Conservation (phyloP, 2,888 invertebrate genomes). For the Eristalinus sepulchralis region DNA sequence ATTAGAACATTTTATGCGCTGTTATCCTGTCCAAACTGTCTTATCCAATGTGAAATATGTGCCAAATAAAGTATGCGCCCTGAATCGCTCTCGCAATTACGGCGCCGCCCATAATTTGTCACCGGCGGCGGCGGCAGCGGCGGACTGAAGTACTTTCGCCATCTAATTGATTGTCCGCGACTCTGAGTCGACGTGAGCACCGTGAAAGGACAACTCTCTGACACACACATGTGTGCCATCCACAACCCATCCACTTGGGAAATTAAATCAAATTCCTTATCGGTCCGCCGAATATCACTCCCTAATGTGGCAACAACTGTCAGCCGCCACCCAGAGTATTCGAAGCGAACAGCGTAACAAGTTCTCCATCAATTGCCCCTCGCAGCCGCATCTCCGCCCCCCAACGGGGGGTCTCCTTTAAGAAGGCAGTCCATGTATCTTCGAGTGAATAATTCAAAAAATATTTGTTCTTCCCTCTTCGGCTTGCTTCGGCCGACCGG, state of each 20-base stretch:
- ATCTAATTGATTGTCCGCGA: neutral
- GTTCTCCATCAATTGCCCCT: slow-evolving; percentile 3
- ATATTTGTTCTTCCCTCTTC: neutral
- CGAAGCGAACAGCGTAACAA: slow-evolving; percentile 5
- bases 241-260: neutral
- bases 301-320: slow-evolving; percentile 4
- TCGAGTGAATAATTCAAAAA: slow-evolving; percentile 50
- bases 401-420: neutral
- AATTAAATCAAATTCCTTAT: slow-evolving; percentile 10
- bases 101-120: neutral
- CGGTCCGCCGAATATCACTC: neutral
- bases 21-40: neutral
- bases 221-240: neutral
- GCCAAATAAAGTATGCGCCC: neutral
- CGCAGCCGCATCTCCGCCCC: neutral
- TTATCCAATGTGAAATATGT: neutral
- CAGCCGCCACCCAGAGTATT: neutral
- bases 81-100: neutral
- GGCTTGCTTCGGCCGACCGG: slow-evolving; percentile 17
- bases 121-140: neutral
- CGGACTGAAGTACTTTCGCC: neutral
- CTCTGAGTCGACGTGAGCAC: neutral
- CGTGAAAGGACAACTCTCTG: neutral
- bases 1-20: neutral
- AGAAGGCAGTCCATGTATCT: slow-evolving; percentile 20